These are phyloP conservation scores for Aramus guarauna DNA, from an alignment of 2,113 vertebrate species.

Conservation along the genomic window DNA sequence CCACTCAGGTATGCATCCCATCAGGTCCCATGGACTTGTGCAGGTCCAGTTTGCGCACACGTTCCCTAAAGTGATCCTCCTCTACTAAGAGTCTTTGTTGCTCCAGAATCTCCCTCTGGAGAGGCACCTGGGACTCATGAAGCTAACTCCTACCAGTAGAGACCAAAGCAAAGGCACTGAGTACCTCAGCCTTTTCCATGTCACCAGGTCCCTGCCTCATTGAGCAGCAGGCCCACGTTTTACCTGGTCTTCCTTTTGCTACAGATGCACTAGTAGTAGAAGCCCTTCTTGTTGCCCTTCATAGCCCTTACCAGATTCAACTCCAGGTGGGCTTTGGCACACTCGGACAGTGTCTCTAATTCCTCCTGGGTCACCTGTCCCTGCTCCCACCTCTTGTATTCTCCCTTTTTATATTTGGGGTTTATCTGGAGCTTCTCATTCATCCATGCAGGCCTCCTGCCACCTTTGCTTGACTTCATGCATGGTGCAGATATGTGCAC, in stretches of 20 bases:
- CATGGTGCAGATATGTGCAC: not conserved
- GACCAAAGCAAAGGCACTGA: not conserved
- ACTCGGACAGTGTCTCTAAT: not conserved
- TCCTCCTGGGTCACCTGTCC: not conserved
- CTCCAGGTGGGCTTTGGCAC: not conserved
- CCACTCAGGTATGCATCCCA: not conserved
- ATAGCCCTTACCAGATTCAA: not conserved
- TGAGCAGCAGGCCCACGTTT: not conserved
- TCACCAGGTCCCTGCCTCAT: not conserved
- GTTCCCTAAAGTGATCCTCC: not conserved
- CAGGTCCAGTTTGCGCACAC: not conserved
- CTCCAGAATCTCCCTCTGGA: not conserved
- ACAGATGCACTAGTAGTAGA: not conserved
- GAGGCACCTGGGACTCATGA: not conserved
- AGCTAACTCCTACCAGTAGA: not conserved
- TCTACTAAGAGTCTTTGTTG: not conserved
- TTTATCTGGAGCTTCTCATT: not conserved
- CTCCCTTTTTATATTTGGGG: not conserved
- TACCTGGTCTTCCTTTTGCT: not conserved
- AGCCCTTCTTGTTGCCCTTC: not conserved
- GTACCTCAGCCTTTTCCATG: not conserved
- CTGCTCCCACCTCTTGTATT: not conserved
- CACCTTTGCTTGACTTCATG: not conserved
- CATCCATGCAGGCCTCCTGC: not conserved
- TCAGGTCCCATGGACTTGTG: not conserved